phyloP scores from a whole-genome alignment of 2,888 invertebrate genomes.

The Osmoderma eremita region DNA sequence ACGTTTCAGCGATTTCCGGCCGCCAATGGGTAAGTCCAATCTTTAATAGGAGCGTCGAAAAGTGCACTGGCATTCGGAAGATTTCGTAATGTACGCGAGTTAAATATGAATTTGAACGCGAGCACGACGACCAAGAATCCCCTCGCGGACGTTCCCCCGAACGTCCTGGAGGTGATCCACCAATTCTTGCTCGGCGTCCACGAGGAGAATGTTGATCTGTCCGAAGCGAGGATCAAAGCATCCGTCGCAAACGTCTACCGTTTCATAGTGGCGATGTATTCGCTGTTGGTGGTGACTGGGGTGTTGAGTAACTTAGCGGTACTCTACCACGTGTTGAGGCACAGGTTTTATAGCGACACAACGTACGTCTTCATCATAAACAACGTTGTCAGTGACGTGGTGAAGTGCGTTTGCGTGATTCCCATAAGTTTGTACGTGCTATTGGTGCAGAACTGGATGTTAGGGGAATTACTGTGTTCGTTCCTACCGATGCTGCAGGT shows the following conservation, averaged over 20 bases:
- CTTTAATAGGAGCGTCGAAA: no score
- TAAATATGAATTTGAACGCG: constrained; percentile 34
- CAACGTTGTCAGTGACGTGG: constrained; percentile 72
- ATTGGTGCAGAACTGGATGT: constrained; percentile 77
- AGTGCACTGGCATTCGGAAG: neutral
- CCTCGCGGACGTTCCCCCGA: constrained; percentile 53
- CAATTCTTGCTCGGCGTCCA: constrained; percentile 55
- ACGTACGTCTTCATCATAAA: constrained; percentile 75
- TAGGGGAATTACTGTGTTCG: constrained; percentile 77
- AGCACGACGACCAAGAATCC: constrained; percentile 39
- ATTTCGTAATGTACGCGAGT: no score
- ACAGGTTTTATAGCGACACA: constrained; percentile 70
- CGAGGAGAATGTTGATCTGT: constrained; percentile 64
- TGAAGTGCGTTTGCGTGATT: constrained; percentile 74
- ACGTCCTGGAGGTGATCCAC: constrained; percentile 55
- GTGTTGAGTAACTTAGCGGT: constrained; percentile 70
- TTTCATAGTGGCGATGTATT: constrained; percentile 72
- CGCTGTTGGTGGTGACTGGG: constrained; percentile 68
- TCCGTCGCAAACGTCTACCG: constrained; percentile 70
- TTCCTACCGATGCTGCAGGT: constrained; percentile 80
- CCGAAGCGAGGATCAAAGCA: constrained; percentile 69
- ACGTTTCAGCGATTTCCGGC: neutral
- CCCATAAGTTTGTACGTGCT: constrained; percentile 76
- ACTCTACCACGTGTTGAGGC: constrained; percentile 66
- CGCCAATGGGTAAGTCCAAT: neutral